These are phyloP conservation scores for Volucella inflata DNA, from an alignment of 2,888 invertebrate species.

Conservation along the genomic window DNA sequence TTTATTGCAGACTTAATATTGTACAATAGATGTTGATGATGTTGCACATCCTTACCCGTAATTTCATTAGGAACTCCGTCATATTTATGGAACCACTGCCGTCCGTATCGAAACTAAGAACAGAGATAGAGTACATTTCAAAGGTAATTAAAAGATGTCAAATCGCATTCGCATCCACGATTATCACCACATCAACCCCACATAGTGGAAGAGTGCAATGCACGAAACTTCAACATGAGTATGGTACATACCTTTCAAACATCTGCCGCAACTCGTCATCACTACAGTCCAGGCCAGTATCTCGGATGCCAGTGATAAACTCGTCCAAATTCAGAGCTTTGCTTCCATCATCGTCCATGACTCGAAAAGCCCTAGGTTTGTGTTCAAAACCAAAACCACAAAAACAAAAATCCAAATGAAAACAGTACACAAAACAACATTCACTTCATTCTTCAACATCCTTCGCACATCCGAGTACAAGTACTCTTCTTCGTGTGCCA, in stretches of 20 bases:
- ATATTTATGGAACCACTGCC: constrained; percentile 92
- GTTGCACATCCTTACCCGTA: constrained; percentile 87
- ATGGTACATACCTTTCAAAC: constrained; percentile 80
- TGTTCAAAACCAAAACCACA: constrained; percentile 29
- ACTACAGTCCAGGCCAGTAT: constrained; percentile 89
- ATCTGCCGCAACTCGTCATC: constrained; percentile 83
- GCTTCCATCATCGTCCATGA: constrained; percentile 96
- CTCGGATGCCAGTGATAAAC: constrained; percentile 90
- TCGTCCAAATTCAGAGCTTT: constrained; percentile 91
- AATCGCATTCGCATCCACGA: not conserved
- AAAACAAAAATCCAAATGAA: constrained; percentile 62
- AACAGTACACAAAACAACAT: constrained; percentile 29
- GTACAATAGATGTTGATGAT: not conserved
- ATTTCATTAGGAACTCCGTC: constrained; percentile 92
- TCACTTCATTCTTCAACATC: constrained; percentile 25
- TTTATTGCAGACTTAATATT: not conserved
- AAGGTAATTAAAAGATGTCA: constrained; percentile 6
- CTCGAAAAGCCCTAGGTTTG: constrained; percentile 89
- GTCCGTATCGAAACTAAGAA: constrained; percentile 90
- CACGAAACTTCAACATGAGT: not conserved
- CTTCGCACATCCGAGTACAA: not conserved
- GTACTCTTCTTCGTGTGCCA: not conserved
- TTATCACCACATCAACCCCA: not conserved
- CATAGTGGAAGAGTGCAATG: no score
- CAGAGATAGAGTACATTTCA: constrained; percentile 5